Conservation (phyloP, 2,888 invertebrate species). For the Phortica magna region DNA sequence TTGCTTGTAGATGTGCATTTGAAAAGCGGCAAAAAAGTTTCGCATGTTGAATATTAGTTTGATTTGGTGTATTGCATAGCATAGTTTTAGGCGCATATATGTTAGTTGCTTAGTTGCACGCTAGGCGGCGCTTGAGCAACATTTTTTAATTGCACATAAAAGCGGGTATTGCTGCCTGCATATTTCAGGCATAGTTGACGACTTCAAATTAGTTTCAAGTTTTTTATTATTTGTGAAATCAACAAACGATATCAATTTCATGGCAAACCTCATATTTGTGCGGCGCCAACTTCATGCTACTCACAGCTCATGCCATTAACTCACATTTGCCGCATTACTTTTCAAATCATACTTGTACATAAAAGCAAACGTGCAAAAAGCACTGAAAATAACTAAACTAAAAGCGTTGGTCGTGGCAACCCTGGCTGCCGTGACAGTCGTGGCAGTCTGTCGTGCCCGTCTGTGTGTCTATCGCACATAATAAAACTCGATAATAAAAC, state of each 20-base stretch:
- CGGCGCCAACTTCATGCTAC: too few relatives aligned
- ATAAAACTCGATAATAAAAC: slow-evolving; percentile 64
- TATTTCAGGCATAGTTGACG: too few relatives aligned
- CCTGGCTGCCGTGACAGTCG: slow-evolving; percentile 32
- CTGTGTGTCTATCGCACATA: not conserved
- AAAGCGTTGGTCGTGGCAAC: slow-evolving; percentile 66
- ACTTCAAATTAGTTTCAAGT: too few relatives aligned
- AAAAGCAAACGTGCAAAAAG: slow-evolving; percentile 55
- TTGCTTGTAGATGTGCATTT: not conserved
- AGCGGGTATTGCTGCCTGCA: too few relatives aligned
- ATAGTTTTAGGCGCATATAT: slow-evolving; percentile 49
- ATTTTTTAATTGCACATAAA: too few relatives aligned
- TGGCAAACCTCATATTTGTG: not conserved
- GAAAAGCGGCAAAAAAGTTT: too few relatives aligned
- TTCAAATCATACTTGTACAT: slow-evolving; percentile 39
- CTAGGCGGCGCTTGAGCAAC: too few relatives aligned
- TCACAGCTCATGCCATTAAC: slow-evolving; percentile 55
- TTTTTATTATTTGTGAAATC: too few relatives aligned
- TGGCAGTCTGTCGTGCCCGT: too few relatives aligned
- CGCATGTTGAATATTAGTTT: not conserved
- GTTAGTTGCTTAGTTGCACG: not conserved
- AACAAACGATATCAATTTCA: not conserved
- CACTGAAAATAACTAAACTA: not conserved
- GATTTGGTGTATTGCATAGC: slow-evolving; percentile 27
- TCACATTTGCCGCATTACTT: slow-evolving; percentile 65